Conservation (phyloP, 1,140 invertebrate genomes). For the Drosophila elegans region DNA sequence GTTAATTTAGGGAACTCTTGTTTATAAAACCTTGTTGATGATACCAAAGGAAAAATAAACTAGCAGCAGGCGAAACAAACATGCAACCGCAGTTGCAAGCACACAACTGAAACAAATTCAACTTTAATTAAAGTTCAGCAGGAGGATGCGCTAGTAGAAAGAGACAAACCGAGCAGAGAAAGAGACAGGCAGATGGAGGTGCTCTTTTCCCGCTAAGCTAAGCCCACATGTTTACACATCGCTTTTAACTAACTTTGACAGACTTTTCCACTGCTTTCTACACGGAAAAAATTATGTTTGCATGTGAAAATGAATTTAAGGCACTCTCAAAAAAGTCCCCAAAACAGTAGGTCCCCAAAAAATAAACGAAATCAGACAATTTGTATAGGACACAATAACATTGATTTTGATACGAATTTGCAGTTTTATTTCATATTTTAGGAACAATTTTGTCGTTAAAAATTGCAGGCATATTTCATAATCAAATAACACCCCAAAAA, state of each 20-base stretch:
- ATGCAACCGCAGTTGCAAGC: constrained; percentile 31
- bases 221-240: constrained; percentile 60
- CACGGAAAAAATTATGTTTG: neutral
- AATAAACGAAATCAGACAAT: too few relatives aligned
- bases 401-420: too few relatives aligned
- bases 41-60: neutral
- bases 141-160: constrained; percentile 11
- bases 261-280: constrained; percentile 7
- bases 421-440: too few relatives aligned
- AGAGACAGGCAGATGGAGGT: neutral
- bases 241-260: constrained; percentile 66
- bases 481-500: too few relatives aligned
- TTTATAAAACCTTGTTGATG: constrained; percentile 2
- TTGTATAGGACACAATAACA: too few relatives aligned
- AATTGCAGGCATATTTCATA: too few relatives aligned
- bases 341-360: too few relatives aligned
- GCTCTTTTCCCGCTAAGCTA: constrained; percentile 17
- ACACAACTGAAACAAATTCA: constrained; percentile 73
- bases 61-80: constrained; percentile 20
- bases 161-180: neutral
- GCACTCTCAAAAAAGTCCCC: too few relatives aligned
- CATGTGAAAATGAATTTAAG: too few relatives aligned
- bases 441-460: too few relatives aligned
- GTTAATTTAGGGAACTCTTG: neutral
- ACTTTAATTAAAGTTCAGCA: constrained; percentile 69